Base-by-base conservation (phyloP, 2,888 invertebrate species). In the Galeruca laticollis region DNA sequence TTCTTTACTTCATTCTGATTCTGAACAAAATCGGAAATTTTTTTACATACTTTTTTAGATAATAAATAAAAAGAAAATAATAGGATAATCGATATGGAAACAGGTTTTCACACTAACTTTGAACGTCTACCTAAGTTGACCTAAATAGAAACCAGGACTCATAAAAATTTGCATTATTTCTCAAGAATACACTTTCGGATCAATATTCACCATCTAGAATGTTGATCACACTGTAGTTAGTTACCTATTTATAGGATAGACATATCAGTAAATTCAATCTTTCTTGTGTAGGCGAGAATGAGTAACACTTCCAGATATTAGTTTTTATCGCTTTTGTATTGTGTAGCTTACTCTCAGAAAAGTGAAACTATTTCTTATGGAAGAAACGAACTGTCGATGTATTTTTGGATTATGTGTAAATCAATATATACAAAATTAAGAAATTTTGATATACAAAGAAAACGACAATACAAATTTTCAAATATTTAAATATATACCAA, bases 201-300 rank as follows among this genome's bases (percentile, higher is more conserved):
- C 62, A 20, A 62, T 62, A 62, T 61, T 35, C 20, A 33, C 9
- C 35, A 35, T 47, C 20, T 35, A 52, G 8, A 33, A 62, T 62
- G 51, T 51, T 51, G 35, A 35, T 13, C 52, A 33, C 35, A 10
- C 18, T 61, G 18, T 11, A 51, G 49, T 62, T 5, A 26, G 26
- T 26, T 26, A n/a, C n/a, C n/a, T 61, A 62, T 62, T 62, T 35
- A 51, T 35, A 18, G 15, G 11, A 35, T 18, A 61, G 21, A 51
- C 26, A n/a, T 61, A 62, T 62, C 62, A 62, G 62, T 33, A 62
- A 62, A 62, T 52, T 2, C n/a, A 35, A 62, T 62, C 62, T 52
- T 62, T 62, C 18, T 51, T 33, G 43, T n/a, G 60, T 57, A 33
- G 60, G 60, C 13, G 40, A 11, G 10, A 43, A 43, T 20, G 18